Percentiles rank a stretch among this genome's conserved stretches.
These are phyloP conservation scores for Pygocentrus nattereri DNA, from an alignment of 2,797 vertebrate species.

Conservation along the genomic window DNA sequence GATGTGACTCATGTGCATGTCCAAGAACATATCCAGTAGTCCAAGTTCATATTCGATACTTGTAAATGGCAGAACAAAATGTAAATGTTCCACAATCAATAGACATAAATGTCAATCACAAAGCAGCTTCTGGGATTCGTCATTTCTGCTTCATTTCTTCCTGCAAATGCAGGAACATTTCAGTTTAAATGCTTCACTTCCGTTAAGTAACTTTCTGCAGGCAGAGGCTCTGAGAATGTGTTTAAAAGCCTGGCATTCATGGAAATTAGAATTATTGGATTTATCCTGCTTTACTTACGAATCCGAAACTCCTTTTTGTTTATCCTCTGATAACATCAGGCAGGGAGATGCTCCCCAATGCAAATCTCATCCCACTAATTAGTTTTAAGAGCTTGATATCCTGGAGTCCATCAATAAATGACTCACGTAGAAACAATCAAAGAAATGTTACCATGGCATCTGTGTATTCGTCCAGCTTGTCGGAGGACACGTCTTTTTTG, in stretches of 20 bases:
- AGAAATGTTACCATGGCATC: conserved; percentile 85
- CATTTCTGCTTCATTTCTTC: not conserved
- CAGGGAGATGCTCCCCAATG: not conserved
- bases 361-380: conserved; percentile 22
- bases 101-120: conserved; percentile 33
- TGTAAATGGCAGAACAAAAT: conserved; percentile 3
- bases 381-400: conserved; percentile 11
- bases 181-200: not conserved
- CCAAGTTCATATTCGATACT: not conserved
- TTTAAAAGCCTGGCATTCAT: not conserved
- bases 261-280: not conserved
- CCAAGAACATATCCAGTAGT: not conserved
- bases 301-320: not conserved
- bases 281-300: not conserved
- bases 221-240: not conserved
- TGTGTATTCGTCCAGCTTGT: conserved; percentile 91
- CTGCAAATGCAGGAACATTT: not conserved
- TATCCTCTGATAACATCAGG: conserved; percentile 8
- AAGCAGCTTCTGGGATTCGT: not conserved
- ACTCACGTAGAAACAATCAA: not conserved
- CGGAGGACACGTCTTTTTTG: conserved; percentile 79
- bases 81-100: conserved; percentile 19
- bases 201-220: not conserved
- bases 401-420: conserved; percentile 13
- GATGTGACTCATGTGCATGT: not conserved